These are phyloP conservation scores for Pheosia gnoma DNA, from an alignment of 2,888 invertebrate species.

Conservation along the genomic window DNA sequence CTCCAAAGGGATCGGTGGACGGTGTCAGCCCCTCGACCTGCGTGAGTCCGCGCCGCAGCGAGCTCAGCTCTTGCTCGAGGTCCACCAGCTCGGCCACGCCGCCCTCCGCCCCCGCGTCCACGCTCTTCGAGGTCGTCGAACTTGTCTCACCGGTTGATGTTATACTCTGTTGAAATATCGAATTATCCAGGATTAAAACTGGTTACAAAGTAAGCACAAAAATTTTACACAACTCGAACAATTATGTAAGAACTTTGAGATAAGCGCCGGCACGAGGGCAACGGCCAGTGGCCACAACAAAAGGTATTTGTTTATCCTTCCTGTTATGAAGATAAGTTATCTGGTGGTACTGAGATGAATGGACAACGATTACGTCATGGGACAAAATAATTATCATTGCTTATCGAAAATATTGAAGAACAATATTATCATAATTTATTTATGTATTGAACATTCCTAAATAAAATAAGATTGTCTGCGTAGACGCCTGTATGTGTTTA, in stretches of 20 bases:
- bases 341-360: not conserved
- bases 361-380: not conserved
- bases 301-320: not conserved
- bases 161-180: constrained; percentile 48
- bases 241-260: not conserved
- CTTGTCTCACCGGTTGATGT: constrained; percentile 56
- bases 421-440: not conserved
- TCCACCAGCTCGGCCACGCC: constrained; percentile 94
- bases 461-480: not conserved
- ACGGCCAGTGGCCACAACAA: not conserved
- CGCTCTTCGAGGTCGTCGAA: constrained; percentile 44
- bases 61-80: constrained; percentile 93
- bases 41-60: constrained; percentile 92
- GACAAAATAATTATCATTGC: not conserved
- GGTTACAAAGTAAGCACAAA: not conserved
- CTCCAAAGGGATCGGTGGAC: constrained; percentile 81
- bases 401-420: not conserved
- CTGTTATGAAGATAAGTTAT: not conserved
- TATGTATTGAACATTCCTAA: not conserved
- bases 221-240: not conserved
- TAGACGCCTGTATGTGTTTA: not conserved
- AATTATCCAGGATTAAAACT: too few relatives aligned
- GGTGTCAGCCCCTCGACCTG: constrained; percentile 94
- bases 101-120: constrained; percentile 71
- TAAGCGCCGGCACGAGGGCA: not conserved